phyloP scores from a whole-genome alignment of 92 coral and sea anemone genomes.

The Anthopleura xanthogrammica region DNA sequence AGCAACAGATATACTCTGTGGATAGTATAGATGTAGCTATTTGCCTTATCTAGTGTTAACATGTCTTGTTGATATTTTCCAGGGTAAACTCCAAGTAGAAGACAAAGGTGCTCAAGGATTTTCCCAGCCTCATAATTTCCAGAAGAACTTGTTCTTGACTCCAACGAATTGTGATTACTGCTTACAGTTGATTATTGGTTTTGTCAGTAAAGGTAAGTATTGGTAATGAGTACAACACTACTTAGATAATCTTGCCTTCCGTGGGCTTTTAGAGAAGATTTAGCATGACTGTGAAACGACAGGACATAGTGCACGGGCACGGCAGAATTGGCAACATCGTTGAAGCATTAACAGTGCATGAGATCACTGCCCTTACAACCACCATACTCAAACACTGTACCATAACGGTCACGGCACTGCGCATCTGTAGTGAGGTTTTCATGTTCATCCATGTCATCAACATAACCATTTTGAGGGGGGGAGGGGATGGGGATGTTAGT shows the following conservation, averaged over 20 bases:
- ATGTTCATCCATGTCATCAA: too few relatives aligned
- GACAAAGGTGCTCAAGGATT: slow-evolving; percentile 96
- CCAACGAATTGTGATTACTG: slow-evolving; percentile 98
- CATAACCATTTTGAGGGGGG: not conserved
- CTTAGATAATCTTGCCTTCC: too few relatives aligned
- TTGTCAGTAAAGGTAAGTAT: slow-evolving; percentile 75
- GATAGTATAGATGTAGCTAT: too few relatives aligned
- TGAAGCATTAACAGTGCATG: not conserved
- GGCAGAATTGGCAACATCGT: not conserved
- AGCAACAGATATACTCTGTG: too few relatives aligned
- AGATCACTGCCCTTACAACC: too few relatives aligned
- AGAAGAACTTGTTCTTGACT: slow-evolving; percentile 76
- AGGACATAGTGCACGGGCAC: too few relatives aligned
- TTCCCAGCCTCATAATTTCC: slow-evolving; percentile 96
- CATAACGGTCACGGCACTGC: too few relatives aligned
- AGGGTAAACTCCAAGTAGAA: slow-evolving; percentile 95
- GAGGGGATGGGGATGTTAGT: not conserved
- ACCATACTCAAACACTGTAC: too few relatives aligned
- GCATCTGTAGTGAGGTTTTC: too few relatives aligned
- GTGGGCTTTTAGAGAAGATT: too few relatives aligned
- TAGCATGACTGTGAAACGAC: too few relatives aligned
- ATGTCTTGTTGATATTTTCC: not conserved
- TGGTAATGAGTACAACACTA: too few relatives aligned
- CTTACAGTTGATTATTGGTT: slow-evolving; percentile 81
- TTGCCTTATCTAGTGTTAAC: not conserved